phyloP scores from a whole-genome alignment of 2,113 vertebrate species.

The Lasiurus cinereus region DNA sequence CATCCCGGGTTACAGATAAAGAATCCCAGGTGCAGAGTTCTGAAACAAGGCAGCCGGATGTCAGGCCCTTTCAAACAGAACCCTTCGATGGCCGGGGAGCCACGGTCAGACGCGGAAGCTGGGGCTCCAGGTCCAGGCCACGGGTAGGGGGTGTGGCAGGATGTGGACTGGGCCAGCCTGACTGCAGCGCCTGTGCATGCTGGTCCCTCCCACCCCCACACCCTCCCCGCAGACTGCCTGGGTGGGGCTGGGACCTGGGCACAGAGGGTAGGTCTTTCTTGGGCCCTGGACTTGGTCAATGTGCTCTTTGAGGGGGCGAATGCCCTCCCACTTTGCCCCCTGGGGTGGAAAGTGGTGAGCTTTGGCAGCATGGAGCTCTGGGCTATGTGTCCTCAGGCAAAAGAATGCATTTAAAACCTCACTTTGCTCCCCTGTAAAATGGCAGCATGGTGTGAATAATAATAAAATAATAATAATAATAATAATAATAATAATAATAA shows the following conservation, averaged over 20 bases:
- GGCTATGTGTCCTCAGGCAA: neutral
- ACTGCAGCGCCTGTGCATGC: rapidly evolving
- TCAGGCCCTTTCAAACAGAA: neutral
- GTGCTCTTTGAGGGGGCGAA: neutral
- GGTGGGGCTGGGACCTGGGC: neutral
- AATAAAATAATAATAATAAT: no score
- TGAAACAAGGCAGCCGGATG: neutral
- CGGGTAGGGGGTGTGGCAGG: neutral
- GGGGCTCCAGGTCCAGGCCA: neutral
- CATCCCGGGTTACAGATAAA: neutral
- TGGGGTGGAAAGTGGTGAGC: neutral
- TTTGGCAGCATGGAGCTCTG: neutral
- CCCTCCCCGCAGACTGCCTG: no score
- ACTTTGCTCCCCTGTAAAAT: neutral
- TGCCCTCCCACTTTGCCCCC: neutral
- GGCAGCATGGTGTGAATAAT: neutral
- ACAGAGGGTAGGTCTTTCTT: neutral
- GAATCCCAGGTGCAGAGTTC: neutral
- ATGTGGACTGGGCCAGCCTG: neutral
- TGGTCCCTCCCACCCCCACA: no score
- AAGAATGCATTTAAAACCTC: neutral
- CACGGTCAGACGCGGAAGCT: neutral
- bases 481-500: no score
- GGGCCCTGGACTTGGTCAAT: neutral
- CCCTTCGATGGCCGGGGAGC: rapidly evolving